These are phyloP conservation scores for Drosophila baimaii DNA, from an alignment of 1,140 invertebrate species.

Conservation along the genomic window DNA sequence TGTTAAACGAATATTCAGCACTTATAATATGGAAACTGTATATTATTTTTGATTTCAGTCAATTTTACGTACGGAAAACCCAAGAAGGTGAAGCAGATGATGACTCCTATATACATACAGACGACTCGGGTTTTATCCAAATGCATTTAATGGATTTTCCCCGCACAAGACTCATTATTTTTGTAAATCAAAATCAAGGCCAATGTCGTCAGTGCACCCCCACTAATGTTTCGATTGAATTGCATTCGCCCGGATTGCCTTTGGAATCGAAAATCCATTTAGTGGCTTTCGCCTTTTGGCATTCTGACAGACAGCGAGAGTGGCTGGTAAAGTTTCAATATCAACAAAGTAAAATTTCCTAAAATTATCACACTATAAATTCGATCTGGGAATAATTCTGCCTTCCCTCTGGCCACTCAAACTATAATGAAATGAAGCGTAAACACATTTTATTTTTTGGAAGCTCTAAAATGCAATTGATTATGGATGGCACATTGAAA, in stretches of 20 bases:
- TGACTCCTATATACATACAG: constrained; percentile 4
- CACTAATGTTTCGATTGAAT: constrained; percentile 63
- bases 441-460: constrained; percentile 27
- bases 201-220: constrained; percentile 59
- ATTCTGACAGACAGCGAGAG: constrained; percentile 30
- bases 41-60: constrained; percentile 5
- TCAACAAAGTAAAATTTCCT: not conserved
- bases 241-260: constrained; percentile 55
- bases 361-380: not conserved
- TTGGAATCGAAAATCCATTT: constrained; percentile 66
- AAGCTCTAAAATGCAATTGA: constrained; percentile 53
- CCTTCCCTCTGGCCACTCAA: not conserved
- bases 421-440: constrained; percentile 23
- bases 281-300: constrained; percentile 58
- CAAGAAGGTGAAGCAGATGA: not conserved
- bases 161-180: constrained; percentile 20
- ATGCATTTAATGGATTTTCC: constrained; percentile 32
- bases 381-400: not conserved
- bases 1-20: constrained; percentile 19
- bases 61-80: constrained; percentile 5
- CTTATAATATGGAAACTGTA: constrained; percentile 18
- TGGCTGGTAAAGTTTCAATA: constrained; percentile 9
- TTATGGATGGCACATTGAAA: constrained; percentile 45
- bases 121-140: constrained; percentile 36
- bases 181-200: constrained; percentile 72